Percentiles rank a stretch among this genome's conserved stretches.
phyloP scores from a whole-genome alignment of 2,797 vertebrate genomes.

The Ateles fusciceps region DNA sequence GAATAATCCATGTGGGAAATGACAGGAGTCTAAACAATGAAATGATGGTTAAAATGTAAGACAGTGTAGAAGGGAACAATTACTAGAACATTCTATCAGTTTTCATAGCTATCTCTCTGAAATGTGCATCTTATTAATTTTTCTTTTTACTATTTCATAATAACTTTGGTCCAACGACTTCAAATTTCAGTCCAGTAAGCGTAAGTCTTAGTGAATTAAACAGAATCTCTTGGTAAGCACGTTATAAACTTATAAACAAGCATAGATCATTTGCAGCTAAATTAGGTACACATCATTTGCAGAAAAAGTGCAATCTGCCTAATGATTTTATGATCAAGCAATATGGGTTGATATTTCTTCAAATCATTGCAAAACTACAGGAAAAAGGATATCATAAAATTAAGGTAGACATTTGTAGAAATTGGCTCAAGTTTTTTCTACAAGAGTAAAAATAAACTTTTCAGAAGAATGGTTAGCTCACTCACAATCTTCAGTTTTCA shows the following conservation, averaged over 20 bases:
- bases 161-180: background rate
- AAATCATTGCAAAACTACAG: conserved; percentile 10
- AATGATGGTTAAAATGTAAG: background rate
- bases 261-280: conserved; percentile 36
- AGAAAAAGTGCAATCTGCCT: conserved; percentile 26
- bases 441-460: background rate
- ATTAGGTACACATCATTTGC: conserved; percentile 29
- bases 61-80: background rate
- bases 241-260: conserved; percentile 21
- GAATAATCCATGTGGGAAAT: background rate
- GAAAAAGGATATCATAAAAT: background rate
- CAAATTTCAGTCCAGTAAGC: conserved; percentile 27
- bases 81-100: background rate
- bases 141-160: conserved; percentile 26
- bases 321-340: conserved; percentile 16
- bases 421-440: background rate
- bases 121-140: background rate
- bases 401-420: background rate
- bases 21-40: background rate
- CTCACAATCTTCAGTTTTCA: background rate
- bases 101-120: background rate
- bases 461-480: background rate
- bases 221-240: conserved; percentile 45
- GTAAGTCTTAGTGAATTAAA: conserved; percentile 22
- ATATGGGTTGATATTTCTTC: background rate